Percentiles rank a stretch among this genome's conserved stretches.
phyloP scores from a whole-genome alignment of 2,797 vertebrate genomes.

The Anolis apletophallus region DNA sequence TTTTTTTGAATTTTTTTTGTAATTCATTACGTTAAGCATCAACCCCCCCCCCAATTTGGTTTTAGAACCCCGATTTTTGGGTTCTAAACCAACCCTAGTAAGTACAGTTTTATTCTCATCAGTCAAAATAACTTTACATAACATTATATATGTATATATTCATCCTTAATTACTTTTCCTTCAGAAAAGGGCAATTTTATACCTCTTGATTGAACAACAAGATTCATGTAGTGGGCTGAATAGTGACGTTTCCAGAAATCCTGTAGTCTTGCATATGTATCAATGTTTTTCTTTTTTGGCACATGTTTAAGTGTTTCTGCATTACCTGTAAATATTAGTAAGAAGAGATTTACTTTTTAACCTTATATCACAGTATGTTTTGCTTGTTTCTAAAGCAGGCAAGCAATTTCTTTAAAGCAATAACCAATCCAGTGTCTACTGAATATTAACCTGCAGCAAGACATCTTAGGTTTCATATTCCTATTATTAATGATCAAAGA shows the following conservation, averaged over 20 bases:
- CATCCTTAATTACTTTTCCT: neutral
- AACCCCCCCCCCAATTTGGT: no score
- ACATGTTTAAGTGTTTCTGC: constrained; percentile 86
- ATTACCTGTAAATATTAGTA: constrained; percentile 76
- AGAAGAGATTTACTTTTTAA: constrained; percentile 29
- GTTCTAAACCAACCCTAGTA: no score
- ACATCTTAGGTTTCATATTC: neutral
- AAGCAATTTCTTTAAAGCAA: neutral
- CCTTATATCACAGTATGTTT: neutral
- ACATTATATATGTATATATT: no score
- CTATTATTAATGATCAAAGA: neutral
- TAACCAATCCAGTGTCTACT: neutral
- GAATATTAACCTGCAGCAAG: constrained; percentile 2
- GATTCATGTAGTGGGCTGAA: constrained; percentile 96
- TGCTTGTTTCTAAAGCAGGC: neutral
- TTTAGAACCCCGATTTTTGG: no score
- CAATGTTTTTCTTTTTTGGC: constrained; percentile 84
- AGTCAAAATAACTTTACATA: neutral
- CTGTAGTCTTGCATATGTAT: constrained; percentile 87
- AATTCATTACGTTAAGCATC: no score
- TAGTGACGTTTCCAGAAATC: constrained; percentile 92
- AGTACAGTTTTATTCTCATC: no score
- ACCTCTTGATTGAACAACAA: constrained; percentile 95
- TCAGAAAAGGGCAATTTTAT: constrained; percentile 23
- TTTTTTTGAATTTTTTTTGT: no score